Base-by-base conservation (phyloP, 2,113 vertebrate genomes). In the Sinocyclocheilus rhinocerous region DNA sequence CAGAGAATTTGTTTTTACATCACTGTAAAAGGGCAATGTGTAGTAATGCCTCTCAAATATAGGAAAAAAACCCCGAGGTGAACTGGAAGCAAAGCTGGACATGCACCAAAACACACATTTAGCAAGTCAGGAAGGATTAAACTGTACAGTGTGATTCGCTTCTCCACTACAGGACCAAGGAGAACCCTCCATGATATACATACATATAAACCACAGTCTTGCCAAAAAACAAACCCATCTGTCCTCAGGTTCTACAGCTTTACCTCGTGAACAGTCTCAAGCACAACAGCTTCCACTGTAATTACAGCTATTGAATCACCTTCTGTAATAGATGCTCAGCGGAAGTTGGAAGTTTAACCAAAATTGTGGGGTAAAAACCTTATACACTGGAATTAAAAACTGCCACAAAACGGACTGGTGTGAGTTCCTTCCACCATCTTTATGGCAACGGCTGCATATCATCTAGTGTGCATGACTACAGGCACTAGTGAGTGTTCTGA, bases 311-410 rank as follows among this genome's bases (percentile, higher is more conserved):
- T 52, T 39, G 29, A 73, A 79, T n/a, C 76, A 48, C 65, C 39
- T 33, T 81, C 57, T 55, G 16, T 72, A 15, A 72, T 75, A 78
- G 42, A 36, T 52, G 61, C 42, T 72, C 5, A 26, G 67, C 22
- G 18, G 20, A 24, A 22, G 48, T 48, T 67, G 61, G 42, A 85
- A 87, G 80, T 85, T 84, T 86, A 88, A 90, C 89, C 89, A 88
- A 88, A 90, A 85, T 87, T 42, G 52, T 61, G 76, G 78, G 48
- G 59, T 76, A 80, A 80, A 86, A 80, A 69, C 52, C 79, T 75
- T 75, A 88, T 86, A 88, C 87, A 91, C 90, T 90, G 88, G 89
- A 89, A 84, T 86, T 36, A 80, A 80, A 88, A 86, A 57, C 24
- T 76, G 70, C 69, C 87, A 88, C 61, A 76, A 84, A 65, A 87